Evolutionary conservation across 2,113 vertebrate genomes (phyloP).

Genomic region (Plotosus lineatus): DNA sequence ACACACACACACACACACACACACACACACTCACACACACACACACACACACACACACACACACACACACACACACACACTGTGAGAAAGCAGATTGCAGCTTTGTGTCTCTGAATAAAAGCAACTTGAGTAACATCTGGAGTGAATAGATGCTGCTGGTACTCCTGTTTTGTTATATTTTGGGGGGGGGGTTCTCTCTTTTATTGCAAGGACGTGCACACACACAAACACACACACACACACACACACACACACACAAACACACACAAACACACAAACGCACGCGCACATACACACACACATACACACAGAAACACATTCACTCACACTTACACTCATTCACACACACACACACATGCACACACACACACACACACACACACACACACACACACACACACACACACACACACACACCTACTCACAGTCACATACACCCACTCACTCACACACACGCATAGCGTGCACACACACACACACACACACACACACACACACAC

Average conservation of each 20-base stretch:
- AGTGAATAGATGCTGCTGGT: background rate
- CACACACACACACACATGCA: background rate
- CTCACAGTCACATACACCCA: background rate
- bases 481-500: background rate
- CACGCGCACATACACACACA: background rate
- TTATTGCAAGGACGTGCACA: too few species aligned
- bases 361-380: background rate
- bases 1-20: constrained; percentile 35
- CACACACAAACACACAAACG: background rate
- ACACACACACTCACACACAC: constrained; percentile 28
- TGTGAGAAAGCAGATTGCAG: constrained; percentile 16
- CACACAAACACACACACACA: too few species aligned
- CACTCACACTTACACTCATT: background rate
- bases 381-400: background rate
- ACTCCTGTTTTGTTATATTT: too few species aligned
- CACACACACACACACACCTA: background rate
- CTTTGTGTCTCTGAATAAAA: constrained; percentile 67
- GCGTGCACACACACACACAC: background rate
- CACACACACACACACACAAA: background rate
- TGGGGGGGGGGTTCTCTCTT: too few species aligned
- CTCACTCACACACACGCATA: background rate
- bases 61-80: constrained; percentile 40
- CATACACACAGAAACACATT: background rate
- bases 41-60: constrained; percentile 34
- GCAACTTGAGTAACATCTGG: constrained; percentile 5